Conservation (phyloP, 2,797 vertebrate species). For the Hemitrygon akajei region DNA sequence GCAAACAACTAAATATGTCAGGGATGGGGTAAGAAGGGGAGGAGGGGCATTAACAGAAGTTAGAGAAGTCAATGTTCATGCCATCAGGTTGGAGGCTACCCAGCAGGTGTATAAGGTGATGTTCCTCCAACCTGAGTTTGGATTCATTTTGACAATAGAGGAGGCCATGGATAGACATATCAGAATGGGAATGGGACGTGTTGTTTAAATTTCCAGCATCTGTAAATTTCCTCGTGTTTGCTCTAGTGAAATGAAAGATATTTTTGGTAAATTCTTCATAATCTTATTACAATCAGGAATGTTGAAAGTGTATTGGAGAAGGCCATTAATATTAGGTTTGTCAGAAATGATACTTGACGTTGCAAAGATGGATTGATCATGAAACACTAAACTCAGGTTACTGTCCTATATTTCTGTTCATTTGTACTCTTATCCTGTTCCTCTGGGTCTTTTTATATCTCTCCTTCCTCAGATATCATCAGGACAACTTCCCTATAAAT, state of each 20-base stretch:
- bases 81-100: no score
- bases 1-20: no score
- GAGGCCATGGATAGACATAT: no score
- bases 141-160: no score
- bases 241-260: background rate
- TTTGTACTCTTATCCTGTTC: background rate
- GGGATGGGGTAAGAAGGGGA: no score
- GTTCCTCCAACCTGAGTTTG: no score
- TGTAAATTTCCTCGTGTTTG: no score
- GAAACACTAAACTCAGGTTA: background rate
- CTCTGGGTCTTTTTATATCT: background rate
- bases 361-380: background rate
- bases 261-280: background rate
- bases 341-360: background rate
- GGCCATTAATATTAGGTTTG: background rate
- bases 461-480: background rate
- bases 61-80: no score
- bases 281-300: background rate
- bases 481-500: background rate
- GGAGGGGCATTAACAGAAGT: no score
- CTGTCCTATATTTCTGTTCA: background rate
- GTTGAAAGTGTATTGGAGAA: background rate
- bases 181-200: no score
- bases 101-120: no score
- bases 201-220: no score